Percentiles rank a stretch among this genome's conserved stretches.
Evolutionary conservation across 2,888 invertebrate genomes (phyloP).

Genomic region (Onchidella celtica): DNA sequence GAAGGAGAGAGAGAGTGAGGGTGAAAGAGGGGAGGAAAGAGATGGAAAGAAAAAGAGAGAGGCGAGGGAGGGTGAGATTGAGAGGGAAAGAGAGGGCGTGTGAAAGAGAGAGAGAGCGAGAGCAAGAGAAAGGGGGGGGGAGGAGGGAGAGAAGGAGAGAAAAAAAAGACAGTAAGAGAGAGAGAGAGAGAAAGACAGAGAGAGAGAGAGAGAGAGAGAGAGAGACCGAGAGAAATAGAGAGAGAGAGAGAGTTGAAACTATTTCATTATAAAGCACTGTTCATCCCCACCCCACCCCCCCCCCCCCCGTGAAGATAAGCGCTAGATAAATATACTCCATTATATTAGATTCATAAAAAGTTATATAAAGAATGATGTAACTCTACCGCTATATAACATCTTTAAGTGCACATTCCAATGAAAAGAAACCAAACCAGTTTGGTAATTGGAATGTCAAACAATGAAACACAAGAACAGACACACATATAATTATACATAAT

Average conservation of each 20-base stretch:
- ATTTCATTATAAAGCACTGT: too few species aligned
- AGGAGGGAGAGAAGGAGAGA: background rate
- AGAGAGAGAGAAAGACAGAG: slow-evolving; percentile 18
- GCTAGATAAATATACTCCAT: too few species aligned
- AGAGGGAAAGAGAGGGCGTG: background rate
- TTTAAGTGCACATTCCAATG: too few species aligned
- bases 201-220: slow-evolving; percentile 28
- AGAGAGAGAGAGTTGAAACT: too few species aligned
- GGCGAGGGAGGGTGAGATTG: background rate
- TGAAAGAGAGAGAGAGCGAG: background rate
- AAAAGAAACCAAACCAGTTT: too few species aligned
- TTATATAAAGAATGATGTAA: background rate
- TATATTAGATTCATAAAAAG: background rate
- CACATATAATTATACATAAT: too few species aligned
- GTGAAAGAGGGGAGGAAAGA: background rate
- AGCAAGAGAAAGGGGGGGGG: background rate
- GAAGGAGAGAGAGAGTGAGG: background rate
- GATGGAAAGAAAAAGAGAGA: background rate
- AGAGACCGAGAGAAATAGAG: too few species aligned
- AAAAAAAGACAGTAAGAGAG: slow-evolving; percentile 1
- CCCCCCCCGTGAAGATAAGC: too few species aligned
- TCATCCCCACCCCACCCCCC: too few species aligned
- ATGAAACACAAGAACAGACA: too few species aligned
- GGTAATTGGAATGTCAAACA: too few species aligned
- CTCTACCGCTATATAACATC: background rate